Base-by-base conservation (phyloP, 2,113 vertebrate genomes). In the Myxocyprinus asiaticus region DNA sequence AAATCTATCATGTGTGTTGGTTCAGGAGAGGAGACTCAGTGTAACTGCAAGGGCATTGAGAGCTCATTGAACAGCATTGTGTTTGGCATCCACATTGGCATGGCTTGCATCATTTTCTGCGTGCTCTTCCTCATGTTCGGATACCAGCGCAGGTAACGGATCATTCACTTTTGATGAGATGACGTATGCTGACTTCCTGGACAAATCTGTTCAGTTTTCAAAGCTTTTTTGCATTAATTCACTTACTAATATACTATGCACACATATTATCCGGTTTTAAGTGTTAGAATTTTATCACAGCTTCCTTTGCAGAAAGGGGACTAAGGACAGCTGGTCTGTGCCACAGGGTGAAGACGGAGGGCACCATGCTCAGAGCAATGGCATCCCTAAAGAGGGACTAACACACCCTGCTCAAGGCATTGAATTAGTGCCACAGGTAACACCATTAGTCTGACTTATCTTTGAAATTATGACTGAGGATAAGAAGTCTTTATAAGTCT, bases 101-200 rank as follows among this genome's bases (percentile, higher is more conserved):
- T 93, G 17, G 92, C 94, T 68, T 93, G 92, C 86, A 93, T 93
- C 79, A 90, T 94, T 56, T 85, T 94, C 87, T 94, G 93, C 11
- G 87, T 94, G 1, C 91, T 95, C 47, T 92, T 93, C 83, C 90
- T 94, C 67, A 87, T 93, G 87, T 90, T 94, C 42, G 92, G 93
- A 76, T 93, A 94, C 78, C 92, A 90, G 8, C 90, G 88, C 51
- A 94, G 93, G 93, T 94, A 83, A 87, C 80, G 7, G 43, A 44
- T 17, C 55, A n/a, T n/a, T n/a, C n/a, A n/a, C n/a, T 48, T 65
- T 50, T 62, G 43, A n/a, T 61, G 10, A 48, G 44, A 47, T 53
- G 44, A 17, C 17, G 47, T 70, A 9, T 5, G 67, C 55, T 14
- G 14, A 42, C n/a, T 63, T 33, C 15, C 14, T 6, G 12, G 11